Conservation (phyloP, 2,797 vertebrate species). For the Ctenopoma kingsleyae region DNA sequence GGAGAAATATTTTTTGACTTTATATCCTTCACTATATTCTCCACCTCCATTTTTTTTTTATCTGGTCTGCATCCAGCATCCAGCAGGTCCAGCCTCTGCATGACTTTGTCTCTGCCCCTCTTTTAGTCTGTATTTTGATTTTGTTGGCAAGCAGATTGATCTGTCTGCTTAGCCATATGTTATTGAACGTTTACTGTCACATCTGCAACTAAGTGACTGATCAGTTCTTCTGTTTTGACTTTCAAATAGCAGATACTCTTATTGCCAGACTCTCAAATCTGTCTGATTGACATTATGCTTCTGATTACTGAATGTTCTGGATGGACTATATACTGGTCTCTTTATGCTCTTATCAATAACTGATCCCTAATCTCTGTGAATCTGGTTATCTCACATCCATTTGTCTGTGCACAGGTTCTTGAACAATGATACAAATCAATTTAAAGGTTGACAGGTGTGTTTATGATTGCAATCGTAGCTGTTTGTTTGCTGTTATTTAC, state of each 20-base stretch:
- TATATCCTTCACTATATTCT: background rate
- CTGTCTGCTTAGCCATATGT: background rate
- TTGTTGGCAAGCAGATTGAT: background rate
- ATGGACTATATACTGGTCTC: background rate
- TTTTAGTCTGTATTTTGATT: conserved; percentile 3
- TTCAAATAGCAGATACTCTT: conserved; percentile 17
- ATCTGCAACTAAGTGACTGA: conserved; percentile 18
- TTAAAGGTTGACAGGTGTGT: conserved; percentile 58
- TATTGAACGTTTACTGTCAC: background rate
- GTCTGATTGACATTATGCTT: conserved; percentile 17
- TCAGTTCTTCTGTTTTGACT: conserved; percentile 11
- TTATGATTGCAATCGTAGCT: conserved; percentile 50
- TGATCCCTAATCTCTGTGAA: conserved; percentile 26
- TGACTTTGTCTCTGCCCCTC: background rate
- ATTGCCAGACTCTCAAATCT: background rate
- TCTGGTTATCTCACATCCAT: conserved; percentile 44
- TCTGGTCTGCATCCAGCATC: background rate
- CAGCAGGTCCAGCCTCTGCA: background rate
- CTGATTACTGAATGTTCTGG: conserved; percentile 8
- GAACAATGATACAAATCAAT: conserved; percentile 46
- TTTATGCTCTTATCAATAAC: conserved; percentile 21
- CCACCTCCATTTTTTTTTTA: background rate
- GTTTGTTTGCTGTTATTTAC: conserved; percentile 53
- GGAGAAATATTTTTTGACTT: conserved; percentile 14
- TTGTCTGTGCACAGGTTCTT: conserved; percentile 31